These are phyloP conservation scores for Mellivora capensis DNA, from an alignment of 2,113 vertebrate genomes.

Conservation along the genomic window DNA sequence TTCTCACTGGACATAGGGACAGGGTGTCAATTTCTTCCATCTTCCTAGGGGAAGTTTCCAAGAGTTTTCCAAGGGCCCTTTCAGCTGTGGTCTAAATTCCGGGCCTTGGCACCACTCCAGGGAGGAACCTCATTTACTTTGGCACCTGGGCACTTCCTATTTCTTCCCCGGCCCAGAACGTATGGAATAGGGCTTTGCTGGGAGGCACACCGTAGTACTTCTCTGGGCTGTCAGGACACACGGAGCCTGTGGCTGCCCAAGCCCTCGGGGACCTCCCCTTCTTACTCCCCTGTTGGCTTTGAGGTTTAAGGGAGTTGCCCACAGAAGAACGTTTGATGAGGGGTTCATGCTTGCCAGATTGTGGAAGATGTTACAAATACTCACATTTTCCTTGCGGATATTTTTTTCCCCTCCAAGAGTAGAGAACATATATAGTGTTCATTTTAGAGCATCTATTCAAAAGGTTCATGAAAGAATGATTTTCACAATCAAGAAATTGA, in stretches of 20 bases:
- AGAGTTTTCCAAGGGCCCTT: neutral
- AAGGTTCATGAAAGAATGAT: neutral
- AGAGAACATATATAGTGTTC: neutral
- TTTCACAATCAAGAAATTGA: neutral
- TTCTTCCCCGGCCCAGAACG: neutral
- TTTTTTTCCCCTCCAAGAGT: neutral
- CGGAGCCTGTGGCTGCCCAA: neutral
- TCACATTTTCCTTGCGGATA: neutral
- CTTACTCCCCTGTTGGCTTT: neutral
- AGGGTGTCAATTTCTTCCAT: neutral
- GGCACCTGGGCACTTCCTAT: slow-evolving; percentile 21
- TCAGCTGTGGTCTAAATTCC: neutral
- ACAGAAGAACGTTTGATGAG: neutral
- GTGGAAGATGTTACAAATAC: neutral
- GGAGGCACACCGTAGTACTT: rapidly evolving
- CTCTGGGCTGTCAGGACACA: neutral
- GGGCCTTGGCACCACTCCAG: neutral
- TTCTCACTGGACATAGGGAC: neutral
- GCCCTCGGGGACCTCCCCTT: neutral
- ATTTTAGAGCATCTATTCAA: neutral
- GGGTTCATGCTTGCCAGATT: neutral
- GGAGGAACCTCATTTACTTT: slow-evolving; percentile 35
- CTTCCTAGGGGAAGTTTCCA: neutral
- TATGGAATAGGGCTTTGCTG: neutral
- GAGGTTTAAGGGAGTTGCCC: neutral